A percentile compares a stretch with the other conserved stretches of the same genome.
These are phyloP conservation scores for Bombus waltoni DNA, from an alignment of 1,140 invertebrate species.

Conservation along the genomic window DNA sequence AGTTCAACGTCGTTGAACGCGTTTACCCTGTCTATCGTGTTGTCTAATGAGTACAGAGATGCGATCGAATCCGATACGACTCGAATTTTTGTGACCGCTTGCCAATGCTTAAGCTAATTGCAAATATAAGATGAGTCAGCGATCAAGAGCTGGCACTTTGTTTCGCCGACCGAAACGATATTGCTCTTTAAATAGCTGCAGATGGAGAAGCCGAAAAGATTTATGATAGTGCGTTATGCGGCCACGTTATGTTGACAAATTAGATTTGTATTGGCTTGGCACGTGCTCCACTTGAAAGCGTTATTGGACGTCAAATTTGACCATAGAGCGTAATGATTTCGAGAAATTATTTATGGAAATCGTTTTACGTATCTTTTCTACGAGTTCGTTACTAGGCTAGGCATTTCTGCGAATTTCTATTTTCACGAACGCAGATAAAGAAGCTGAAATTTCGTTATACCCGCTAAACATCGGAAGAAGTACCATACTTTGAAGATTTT, in stretches of 20 bases:
- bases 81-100: not conserved
- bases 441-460: too few relatives aligned
- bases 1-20: too few relatives aligned
- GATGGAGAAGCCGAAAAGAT: not conserved
- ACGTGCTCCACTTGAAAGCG: not conserved
- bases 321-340: not conserved
- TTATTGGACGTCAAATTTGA: not conserved
- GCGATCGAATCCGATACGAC: not conserved
- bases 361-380: too few relatives aligned
- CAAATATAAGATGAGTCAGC: not conserved
- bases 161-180: not conserved
- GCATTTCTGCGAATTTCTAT: too few relatives aligned
- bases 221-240: not conserved
- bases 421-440: too few relatives aligned
- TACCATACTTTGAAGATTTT: too few relatives aligned
- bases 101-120: not conserved
- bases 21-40: not conserved
- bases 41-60: not conserved
- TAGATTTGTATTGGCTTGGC: slow-evolving; percentile 1
- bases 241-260: slow-evolving; percentile 10
- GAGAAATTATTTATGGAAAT: not conserved
- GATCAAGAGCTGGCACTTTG: not conserved
- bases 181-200: slow-evolving; percentile 4
- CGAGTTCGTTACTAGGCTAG: too few relatives aligned
- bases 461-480: too few relatives aligned